A percentile compares a stretch with the other conserved stretches of the same genome.
Conservation (phyloP, 2,888 invertebrate species). For the Aphidoletes aphidimyza region DNA sequence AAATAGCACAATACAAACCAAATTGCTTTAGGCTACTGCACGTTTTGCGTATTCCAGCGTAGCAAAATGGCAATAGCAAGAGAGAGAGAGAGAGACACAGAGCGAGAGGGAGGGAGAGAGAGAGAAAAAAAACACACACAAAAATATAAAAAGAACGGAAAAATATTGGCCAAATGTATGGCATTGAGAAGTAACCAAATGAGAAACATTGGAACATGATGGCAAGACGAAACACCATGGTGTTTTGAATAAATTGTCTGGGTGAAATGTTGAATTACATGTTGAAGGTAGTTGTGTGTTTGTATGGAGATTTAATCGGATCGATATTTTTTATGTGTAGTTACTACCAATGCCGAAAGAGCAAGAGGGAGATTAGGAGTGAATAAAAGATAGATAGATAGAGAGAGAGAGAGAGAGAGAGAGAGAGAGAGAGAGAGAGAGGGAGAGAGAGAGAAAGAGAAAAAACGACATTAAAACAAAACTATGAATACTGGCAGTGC, state of each 20-base stretch:
- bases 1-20: slow-evolving; percentile 4
- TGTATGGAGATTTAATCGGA: slow-evolving; percentile 39
- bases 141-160: not conserved
- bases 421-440: no score
- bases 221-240: slow-evolving; percentile 2
- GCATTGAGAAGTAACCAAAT: not conserved
- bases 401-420: no score
- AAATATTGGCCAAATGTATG: slow-evolving; percentile 20
- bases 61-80: no score
- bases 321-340: slow-evolving; percentile 47
- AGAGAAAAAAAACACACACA: not conserved
- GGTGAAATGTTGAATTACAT: slow-evolving; percentile 44
- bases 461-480: not conserved
- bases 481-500: not conserved
- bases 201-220: slow-evolving; percentile 8
- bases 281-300: not conserved
- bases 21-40: slow-evolving; percentile 36
- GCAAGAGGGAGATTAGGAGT: no score
- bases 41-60: not conserved
- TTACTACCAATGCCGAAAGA: no score
- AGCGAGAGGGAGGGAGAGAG: no score
- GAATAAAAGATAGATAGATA: no score
- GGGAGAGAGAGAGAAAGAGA: not conserved
- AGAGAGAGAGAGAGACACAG: no score
- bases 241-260: slow-evolving; percentile 50